A percentile compares a stretch with the other conserved stretches of the same genome.
Conservation (phyloP, 2,797 vertebrate genomes). For the Uromys caudimaculatus region DNA sequence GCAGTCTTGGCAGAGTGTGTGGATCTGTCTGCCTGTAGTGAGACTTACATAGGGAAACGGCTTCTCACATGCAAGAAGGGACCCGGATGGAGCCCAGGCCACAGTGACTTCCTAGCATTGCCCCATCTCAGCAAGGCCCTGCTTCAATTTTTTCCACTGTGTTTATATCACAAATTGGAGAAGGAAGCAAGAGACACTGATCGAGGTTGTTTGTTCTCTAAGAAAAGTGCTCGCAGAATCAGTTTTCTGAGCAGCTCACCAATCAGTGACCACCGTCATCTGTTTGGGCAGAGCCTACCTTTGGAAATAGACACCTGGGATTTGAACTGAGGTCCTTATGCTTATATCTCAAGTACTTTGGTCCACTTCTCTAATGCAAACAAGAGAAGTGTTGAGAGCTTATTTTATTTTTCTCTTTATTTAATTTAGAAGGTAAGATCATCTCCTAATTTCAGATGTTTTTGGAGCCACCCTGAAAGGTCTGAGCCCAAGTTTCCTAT, state of each 20-base stretch:
- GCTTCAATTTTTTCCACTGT: neutral
- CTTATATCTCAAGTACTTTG: neutral
- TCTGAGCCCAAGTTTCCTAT: neutral
- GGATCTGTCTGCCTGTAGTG: neutral
- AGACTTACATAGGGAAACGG: neutral
- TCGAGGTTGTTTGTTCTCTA: neutral
- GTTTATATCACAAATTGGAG: too few species aligned
- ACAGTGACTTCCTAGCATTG: neutral
- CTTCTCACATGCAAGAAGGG: neutral
- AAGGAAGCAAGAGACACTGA: neutral
- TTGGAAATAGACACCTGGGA: neutral
- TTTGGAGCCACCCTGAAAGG: neutral
- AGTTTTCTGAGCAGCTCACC: neutral
- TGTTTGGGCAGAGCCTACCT: neutral
- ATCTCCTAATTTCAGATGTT: neutral
- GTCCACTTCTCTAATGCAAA: neutral
- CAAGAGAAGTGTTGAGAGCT: neutral
- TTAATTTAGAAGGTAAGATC: neutral
- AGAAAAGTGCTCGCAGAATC: neutral
- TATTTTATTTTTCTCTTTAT: neutral
- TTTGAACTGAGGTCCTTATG: neutral
- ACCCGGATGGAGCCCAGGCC: neutral
- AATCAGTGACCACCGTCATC: neutral
- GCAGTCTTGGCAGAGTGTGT: accelerated
- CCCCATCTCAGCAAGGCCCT: neutral